Conservation (phyloP, 2,113 vertebrate genomes). For the Toxostoma redivivum region DNA sequence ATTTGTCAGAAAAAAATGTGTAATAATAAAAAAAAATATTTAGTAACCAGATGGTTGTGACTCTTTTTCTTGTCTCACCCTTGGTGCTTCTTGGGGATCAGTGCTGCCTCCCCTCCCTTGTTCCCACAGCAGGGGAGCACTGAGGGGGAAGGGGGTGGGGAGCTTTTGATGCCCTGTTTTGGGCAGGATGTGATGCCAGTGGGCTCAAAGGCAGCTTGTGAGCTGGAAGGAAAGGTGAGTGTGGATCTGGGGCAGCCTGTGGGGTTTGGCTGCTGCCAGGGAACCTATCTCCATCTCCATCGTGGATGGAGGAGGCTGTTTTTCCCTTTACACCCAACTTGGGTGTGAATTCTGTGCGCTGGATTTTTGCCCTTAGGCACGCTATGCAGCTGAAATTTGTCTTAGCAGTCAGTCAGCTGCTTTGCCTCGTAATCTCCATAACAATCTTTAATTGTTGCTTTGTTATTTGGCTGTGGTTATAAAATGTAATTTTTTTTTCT, state of each 20-base stretch:
- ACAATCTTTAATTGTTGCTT: not conserved
- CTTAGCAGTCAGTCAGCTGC: not conserved
- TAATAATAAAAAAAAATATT: not conserved
- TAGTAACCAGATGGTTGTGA: not conserved
- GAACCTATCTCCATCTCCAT: not conserved
- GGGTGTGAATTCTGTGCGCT: not conserved
- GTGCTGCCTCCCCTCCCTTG: not conserved
- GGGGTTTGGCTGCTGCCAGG: not conserved
- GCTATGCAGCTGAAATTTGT: not conserved
- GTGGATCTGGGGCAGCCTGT: not conserved
- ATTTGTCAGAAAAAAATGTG: not conserved
- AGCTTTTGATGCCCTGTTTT: not conserved
- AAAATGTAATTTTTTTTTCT: not conserved
- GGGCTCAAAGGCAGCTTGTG: not conserved
- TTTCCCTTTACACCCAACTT: not conserved
- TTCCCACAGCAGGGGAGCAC: not conserved
- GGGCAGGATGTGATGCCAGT: not conserved
- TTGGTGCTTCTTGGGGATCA: not conserved
- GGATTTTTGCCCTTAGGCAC: not conserved
- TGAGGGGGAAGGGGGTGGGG: accelerated
- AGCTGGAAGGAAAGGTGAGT: not conserved
- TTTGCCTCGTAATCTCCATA: not conserved
- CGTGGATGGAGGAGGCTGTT: not conserved
- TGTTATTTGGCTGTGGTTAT: not conserved
- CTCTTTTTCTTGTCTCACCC: not conserved